These are phyloP conservation scores for Dicyrtoma fusca DNA, from an alignment of 2,888 invertebrate genomes.

Conservation along the genomic window DNA sequence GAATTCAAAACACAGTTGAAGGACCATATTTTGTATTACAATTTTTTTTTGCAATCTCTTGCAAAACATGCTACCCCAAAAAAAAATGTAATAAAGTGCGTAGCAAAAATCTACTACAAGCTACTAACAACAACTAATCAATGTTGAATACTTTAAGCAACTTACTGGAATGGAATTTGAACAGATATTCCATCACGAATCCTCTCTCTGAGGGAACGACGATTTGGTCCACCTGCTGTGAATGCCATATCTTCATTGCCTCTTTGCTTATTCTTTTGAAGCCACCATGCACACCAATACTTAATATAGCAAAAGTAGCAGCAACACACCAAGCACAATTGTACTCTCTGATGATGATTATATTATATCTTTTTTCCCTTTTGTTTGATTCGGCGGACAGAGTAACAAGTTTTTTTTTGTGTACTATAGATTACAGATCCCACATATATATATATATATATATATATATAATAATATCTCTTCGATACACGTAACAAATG, in stretches of 20 bases:
- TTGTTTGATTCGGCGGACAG: neutral
- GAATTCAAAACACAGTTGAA: too few species aligned
- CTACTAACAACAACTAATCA: neutral
- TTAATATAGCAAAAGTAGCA: neutral
- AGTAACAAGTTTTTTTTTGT: too few species aligned
- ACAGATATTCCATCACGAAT: constrained; percentile 46
- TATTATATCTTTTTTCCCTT: neutral
- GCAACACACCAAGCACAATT: neutral
- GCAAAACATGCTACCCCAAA: neutral
- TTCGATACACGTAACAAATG: too few species aligned
- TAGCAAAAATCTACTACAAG: neutral
- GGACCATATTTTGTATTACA: too few species aligned
- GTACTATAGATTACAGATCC: too few species aligned
- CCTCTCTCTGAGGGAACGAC: constrained; percentile 44
- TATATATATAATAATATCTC: too few species aligned
- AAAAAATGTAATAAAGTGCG: neutral
- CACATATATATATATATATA: too few species aligned
- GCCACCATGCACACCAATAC: too few species aligned
- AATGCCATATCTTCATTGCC: constrained; percentile 34
- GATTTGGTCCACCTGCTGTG: constrained; percentile 41
- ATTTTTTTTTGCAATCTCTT: too few species aligned
- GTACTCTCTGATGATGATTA: neutral
- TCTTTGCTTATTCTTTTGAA: constrained; percentile 14
- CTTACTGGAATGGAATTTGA: constrained; percentile 50
- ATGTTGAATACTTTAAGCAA: constrained; percentile 5